These are phyloP conservation scores for Lepus timidus DNA, from an alignment of 2,113 vertebrate genomes.

Conservation along the genomic window DNA sequence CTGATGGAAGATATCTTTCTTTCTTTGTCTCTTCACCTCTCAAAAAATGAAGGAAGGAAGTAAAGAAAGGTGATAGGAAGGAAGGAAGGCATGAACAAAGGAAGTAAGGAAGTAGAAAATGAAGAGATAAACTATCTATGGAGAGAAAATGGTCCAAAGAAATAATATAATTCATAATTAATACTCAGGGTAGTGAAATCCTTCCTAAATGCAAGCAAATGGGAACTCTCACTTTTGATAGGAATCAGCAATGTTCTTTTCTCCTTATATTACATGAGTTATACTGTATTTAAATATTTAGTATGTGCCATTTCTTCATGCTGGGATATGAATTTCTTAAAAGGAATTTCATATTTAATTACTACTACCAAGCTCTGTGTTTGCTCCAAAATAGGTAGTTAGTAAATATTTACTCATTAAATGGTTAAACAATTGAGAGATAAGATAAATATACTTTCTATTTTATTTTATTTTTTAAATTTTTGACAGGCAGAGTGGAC, in stretches of 20 bases:
- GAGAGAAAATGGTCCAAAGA: not conserved
- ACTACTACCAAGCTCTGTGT: not conserved
- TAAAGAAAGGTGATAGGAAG: no score
- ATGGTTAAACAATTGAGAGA: not conserved
- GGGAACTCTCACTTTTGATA: not conserved
- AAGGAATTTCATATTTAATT: not conserved
- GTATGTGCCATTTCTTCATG: not conserved
- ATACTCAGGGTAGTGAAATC: not conserved
- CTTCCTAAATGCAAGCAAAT: not conserved
- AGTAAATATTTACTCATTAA: not conserved
- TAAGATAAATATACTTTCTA: not conserved
- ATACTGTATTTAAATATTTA: not conserved
- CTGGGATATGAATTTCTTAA: not conserved
- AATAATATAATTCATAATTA: not conserved
- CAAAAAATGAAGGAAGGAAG: no score
- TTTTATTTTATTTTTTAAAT: no score
- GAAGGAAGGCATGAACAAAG: rapidly evolving
- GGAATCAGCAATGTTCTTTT: no score
- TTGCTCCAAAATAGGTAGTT: not conserved
- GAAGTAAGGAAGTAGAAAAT: no score
- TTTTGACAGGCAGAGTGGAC: no score
- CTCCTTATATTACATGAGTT: not conserved
- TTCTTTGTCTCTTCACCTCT: no score
- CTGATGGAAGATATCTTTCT: no score
- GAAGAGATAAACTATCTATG: no score